These are phyloP conservation scores for Cotesia vestalis DNA, from an alignment of 1,140 invertebrate species.

Conservation along the genomic window DNA sequence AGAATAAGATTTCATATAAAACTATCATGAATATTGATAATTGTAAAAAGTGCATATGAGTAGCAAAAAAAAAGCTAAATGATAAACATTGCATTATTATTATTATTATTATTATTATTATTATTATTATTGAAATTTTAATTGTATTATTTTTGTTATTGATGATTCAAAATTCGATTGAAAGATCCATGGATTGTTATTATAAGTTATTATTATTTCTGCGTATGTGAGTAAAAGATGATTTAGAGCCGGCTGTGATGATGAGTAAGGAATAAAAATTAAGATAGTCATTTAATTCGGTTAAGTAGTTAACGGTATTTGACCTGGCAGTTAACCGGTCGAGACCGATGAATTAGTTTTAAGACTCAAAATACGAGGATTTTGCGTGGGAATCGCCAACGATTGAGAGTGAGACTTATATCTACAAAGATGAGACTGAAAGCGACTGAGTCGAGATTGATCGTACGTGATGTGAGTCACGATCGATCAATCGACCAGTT, in stretches of 20 bases:
- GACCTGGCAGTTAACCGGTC: slow-evolving; percentile 42
- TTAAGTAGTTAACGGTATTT: slow-evolving; percentile 41
- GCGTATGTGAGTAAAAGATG: background rate
- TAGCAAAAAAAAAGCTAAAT: too few species aligned
- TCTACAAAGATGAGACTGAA: slow-evolving; percentile 9
- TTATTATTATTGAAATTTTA: background rate
- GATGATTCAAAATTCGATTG: too few species aligned
- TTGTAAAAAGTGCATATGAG: too few species aligned
- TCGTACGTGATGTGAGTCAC: slow-evolving; percentile 34
- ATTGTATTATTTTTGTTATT: too few species aligned
- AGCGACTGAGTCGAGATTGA: slow-evolving; percentile 16
- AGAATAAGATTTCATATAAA: too few species aligned
- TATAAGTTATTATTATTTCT: too few species aligned
- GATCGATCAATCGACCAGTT: slow-evolving; percentile 21
- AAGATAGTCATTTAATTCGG: slow-evolving; percentile 37
- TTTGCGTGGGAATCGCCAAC: slow-evolving; percentile 50
- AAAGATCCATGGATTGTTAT: too few species aligned
- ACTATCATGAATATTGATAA: too few species aligned
- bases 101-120: too few species aligned
- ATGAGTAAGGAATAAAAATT: background rate
- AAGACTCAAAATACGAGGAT: slow-evolving; percentile 43
- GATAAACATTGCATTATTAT: too few species aligned
- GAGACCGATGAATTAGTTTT: slow-evolving; percentile 29
- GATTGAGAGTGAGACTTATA: slow-evolving; percentile 3
- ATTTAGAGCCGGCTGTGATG: background rate